A percentile compares a stretch with the other conserved stretches of the same genome.
phyloP scores from a whole-genome alignment of 2,888 invertebrate species.

The Phlogophora meticulosa region DNA sequence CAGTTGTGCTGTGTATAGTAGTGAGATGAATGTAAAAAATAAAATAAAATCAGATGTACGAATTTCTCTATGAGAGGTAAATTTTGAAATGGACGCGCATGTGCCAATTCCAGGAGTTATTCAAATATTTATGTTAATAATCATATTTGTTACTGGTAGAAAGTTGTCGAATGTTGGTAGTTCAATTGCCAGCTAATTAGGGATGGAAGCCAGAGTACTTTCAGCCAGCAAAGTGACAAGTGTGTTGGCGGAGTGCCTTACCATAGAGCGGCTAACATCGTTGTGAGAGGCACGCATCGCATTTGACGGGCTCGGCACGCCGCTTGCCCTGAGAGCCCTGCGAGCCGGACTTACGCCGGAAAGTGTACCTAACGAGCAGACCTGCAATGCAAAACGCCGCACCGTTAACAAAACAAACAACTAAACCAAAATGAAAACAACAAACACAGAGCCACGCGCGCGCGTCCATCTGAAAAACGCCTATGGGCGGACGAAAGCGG shows the following conservation, averaged over 20 bases:
- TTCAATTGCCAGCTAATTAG: slow-evolving; percentile 54
- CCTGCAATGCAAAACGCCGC: slow-evolving; percentile 91
- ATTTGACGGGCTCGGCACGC: slow-evolving; percentile 89
- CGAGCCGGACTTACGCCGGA: slow-evolving; percentile 91
- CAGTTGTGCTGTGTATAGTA: slow-evolving; percentile 63
- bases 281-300: slow-evolving; percentile 91
- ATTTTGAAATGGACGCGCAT: slow-evolving; percentile 85
- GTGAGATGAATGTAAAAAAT: slow-evolving; percentile 67
- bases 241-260: slow-evolving; percentile 83
- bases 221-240: slow-evolving; percentile 76
- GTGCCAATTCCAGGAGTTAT: slow-evolving; percentile 72
- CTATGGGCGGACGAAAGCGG: slow-evolving; percentile 88
- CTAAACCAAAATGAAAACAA: slow-evolving; percentile 84
- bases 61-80: slow-evolving; percentile 72
- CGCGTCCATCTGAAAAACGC: slow-evolving; percentile 90
- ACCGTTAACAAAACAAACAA: slow-evolving; percentile 90
- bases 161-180: slow-evolving; percentile 57
- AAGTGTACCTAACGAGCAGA: slow-evolving; percentile 92
- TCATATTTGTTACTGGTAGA: slow-evolving; percentile 70
- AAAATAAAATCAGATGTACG: slow-evolving; percentile 65
- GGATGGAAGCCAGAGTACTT: slow-evolving; percentile 66
- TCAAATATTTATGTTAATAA: slow-evolving; percentile 51
- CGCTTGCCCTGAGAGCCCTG: slow-evolving; percentile 90
- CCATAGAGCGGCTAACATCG: slow-evolving; percentile 90
- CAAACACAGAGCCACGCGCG: slow-evolving; percentile 82